Conservation (phyloP, 2,888 invertebrate genomes). For the Cecidostiba fungosa region DNA sequence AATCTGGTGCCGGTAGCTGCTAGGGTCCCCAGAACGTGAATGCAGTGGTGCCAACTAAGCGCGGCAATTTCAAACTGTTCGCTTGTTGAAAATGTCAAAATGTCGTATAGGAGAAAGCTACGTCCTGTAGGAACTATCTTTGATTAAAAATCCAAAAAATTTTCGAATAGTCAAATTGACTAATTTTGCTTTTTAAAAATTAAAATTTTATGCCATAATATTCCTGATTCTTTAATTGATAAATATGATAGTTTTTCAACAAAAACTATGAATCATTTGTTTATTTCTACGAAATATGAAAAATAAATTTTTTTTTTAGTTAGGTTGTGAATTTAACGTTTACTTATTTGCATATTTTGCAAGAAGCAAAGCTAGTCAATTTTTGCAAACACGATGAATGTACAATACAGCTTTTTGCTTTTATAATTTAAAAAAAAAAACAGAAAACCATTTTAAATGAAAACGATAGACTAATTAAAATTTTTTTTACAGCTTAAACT, state of each 20-base stretch:
- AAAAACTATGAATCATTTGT: not conserved
- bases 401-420: not conserved
- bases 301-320: not conserved
- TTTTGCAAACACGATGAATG: not conserved
- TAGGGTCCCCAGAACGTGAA: constrained; percentile 40
- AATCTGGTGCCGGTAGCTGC: constrained; percentile 6
- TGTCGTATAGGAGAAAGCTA: constrained; percentile 35
- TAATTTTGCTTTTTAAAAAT: not conserved
- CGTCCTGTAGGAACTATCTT: constrained; percentile 47
- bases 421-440: not conserved
- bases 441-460: not conserved
- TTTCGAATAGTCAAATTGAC: not conserved
- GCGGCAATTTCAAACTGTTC: constrained; percentile 58
- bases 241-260: not conserved
- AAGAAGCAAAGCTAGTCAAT: not conserved
- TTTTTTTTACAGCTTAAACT: constrained; percentile 82
- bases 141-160: constrained; percentile 8
- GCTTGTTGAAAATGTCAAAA: constrained; percentile 57
- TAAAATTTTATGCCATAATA: not conserved
- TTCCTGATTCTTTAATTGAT: not conserved
- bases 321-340: not conserved
- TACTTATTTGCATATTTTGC: not conserved
- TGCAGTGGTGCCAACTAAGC: constrained; percentile 27
- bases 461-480: constrained; percentile 23
- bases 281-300: not conserved